Evolutionary conservation across 2,113 vertebrate genomes (phyloP).

Genomic region (Percina caprodes): DNA sequence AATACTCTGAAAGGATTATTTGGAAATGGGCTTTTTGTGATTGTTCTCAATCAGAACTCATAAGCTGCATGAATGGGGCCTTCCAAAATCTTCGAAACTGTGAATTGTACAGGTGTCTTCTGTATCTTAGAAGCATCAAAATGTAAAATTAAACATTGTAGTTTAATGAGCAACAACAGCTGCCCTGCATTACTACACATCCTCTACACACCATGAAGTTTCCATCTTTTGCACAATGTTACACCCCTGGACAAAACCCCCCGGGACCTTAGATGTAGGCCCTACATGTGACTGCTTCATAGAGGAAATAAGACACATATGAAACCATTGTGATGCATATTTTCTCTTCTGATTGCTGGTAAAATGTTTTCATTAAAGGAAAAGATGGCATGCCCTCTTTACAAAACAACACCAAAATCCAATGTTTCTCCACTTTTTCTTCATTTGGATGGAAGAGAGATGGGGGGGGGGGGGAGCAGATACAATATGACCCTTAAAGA

Average conservation of each 20-base stretch:
- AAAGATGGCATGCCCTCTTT: not conserved
- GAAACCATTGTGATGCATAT: not conserved
- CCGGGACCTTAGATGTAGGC: not conserved
- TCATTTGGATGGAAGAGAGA: slow-evolving; percentile 9
- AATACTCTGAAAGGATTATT: not conserved
- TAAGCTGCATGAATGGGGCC: not conserved
- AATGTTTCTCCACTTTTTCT: slow-evolving; percentile 1
- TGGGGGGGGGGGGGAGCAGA: not conserved
- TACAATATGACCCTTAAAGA: slow-evolving; percentile 15
- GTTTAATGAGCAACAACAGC: slow-evolving; percentile 21
- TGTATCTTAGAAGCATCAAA: not conserved
- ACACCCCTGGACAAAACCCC: not conserved
- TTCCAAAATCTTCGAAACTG: not conserved
- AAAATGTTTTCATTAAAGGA: slow-evolving; percentile 1
- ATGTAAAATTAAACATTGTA: not conserved
- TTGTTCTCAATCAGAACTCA: slow-evolving; percentile 6
- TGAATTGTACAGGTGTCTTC: not conserved
- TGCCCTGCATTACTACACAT: not conserved
- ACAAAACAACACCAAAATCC: not conserved
- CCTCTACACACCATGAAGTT: not conserved
- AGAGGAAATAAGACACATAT: not conserved
- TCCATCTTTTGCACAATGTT: not conserved
- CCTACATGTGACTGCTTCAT: not conserved
- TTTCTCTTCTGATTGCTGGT: slow-evolving; percentile 3
- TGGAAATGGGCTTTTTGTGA: not conserved